Percentiles rank a stretch among this genome's conserved stretches.
Conservation (phyloP, 2,888 invertebrate genomes). For the Antheraea yamamai region DNA sequence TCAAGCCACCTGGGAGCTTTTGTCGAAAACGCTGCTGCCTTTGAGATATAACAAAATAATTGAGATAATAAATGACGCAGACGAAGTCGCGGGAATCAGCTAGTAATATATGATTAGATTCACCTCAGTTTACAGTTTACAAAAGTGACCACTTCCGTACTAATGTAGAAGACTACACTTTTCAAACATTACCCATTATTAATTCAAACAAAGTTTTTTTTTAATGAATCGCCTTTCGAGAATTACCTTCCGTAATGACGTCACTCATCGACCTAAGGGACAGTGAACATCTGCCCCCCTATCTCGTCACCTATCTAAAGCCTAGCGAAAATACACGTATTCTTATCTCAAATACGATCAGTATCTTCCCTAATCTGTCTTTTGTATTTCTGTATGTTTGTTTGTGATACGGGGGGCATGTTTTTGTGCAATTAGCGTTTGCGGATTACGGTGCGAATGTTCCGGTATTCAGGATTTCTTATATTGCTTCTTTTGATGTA, state of each 20-base stretch:
- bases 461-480: conserved; percentile 39
- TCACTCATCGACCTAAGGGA: conserved; percentile 25
- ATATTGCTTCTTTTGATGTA: conserved; percentile 50
- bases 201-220: background rate
- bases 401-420: conserved; percentile 63
- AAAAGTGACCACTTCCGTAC: background rate
- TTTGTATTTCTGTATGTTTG: conserved; percentile 68
- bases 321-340: conserved; percentile 76
- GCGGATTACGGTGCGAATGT: conserved; percentile 67
- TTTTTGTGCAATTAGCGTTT: conserved; percentile 77
- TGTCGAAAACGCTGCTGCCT: no score
- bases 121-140: no score
- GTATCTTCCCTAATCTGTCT: conserved; percentile 76
- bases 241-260: background rate
- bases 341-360: conserved; percentile 80
- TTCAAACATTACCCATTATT: background rate
- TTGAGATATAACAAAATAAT: no score
- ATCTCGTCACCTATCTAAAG: conserved; percentile 72
- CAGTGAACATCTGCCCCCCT: conserved; percentile 69
- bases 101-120: no score
- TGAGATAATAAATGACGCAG: no score
- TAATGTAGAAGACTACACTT: background rate
- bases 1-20: no score
- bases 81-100: no score
- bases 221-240: background rate